Evolutionary conservation across 2,888 invertebrate species (phyloP).

Genomic region (Phrixothrix hirtus): DNA sequence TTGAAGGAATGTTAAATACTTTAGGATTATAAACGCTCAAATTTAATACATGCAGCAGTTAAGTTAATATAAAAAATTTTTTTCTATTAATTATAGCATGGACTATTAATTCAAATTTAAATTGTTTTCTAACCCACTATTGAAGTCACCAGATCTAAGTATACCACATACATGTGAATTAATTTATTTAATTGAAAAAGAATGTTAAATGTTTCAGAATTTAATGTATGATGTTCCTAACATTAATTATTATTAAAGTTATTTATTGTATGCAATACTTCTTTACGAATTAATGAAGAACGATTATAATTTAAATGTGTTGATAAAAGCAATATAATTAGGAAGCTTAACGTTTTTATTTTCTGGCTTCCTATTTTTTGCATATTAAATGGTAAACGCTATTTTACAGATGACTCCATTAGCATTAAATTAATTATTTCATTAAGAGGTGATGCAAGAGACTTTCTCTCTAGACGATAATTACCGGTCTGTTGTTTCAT

Average conservation of each 20-base stretch:
- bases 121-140: too few species aligned
- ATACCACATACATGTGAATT: too few species aligned
- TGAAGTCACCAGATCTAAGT: too few species aligned
- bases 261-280: not conserved
- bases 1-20: too few species aligned
- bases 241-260: not conserved
- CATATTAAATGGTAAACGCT: not conserved
- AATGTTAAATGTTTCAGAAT: not conserved
- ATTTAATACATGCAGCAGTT: too few species aligned
- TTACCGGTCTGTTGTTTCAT: conserved; percentile 14
- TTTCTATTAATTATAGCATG: too few species aligned
- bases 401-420: not conserved
- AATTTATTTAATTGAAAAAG: too few species aligned
- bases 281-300: not conserved
- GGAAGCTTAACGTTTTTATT: not conserved
- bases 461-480: conserved; percentile 7
- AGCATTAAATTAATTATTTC: conserved; percentile 7
- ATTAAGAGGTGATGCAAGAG: conserved; percentile 8
- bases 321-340: not conserved
- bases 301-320: not conserved
- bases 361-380: not conserved
- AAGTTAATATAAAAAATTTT: too few species aligned
- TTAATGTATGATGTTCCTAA: not conserved
- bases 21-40: too few species aligned
- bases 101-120: too few species aligned